A percentile compares a stretch with the other conserved stretches of the same genome.
phyloP scores from a whole-genome alignment of 1,140 invertebrate species.

The Macrobrachium nipponense region DNA sequence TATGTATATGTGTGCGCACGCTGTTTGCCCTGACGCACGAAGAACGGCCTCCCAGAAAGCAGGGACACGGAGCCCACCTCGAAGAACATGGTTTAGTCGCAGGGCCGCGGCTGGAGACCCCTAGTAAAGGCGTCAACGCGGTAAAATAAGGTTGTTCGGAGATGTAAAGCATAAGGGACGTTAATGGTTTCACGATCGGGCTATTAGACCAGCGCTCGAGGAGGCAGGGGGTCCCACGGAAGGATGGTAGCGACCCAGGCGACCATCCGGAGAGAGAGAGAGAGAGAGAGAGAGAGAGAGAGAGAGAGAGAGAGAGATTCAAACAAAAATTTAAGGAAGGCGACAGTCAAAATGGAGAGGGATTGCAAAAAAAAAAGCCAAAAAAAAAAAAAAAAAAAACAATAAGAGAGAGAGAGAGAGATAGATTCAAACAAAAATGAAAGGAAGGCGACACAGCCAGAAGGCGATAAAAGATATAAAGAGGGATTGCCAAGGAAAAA shows the following conservation, averaged over 20 bases:
- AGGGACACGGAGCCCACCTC: slow-evolving; percentile 3
- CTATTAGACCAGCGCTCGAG: slow-evolving; percentile 1
- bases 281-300: neutral
- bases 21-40: neutral
- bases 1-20: neutral
- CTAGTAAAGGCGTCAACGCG: slow-evolving; percentile 45
- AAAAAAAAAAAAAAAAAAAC: neutral
- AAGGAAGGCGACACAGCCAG: neutral
- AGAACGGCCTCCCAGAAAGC: neutral
- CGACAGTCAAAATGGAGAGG: neutral
- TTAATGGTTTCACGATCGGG: slow-evolving; percentile 47
- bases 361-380: neutral
- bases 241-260: neutral
- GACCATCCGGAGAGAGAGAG: neutral
- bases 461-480: neutral
- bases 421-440: neutral
- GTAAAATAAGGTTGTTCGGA: slow-evolving; percentile 51
- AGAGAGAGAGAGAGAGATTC: neutral
- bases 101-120: slow-evolving; percentile 1
- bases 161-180: slow-evolving; percentile 49
- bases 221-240: neutral
- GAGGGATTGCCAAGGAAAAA: neutral
- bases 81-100: slow-evolving; percentile 1
- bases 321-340: neutral
- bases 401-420: too few species aligned